Evolutionary conservation across 2,113 vertebrate species (phyloP).

Genomic region (Halcyon malimbica): DNA sequence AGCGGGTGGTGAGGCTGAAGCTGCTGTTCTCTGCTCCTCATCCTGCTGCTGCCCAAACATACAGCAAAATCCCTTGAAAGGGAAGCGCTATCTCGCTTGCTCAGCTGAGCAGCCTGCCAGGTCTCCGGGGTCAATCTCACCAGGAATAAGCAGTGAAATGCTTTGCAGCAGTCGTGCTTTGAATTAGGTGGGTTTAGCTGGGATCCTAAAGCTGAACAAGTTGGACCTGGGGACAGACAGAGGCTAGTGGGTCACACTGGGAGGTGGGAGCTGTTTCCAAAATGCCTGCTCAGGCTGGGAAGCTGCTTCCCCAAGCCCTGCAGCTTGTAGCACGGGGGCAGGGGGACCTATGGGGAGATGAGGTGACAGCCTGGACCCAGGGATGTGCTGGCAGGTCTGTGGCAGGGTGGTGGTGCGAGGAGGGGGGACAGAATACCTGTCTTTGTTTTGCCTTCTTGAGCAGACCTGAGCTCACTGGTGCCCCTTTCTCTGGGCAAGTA

Average conservation of each 20-base stretch:
- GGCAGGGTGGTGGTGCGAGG: neutral
- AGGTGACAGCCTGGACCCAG: rapidly evolving
- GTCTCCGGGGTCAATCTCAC: neutral
- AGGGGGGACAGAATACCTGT: neutral
- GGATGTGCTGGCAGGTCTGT: neutral
- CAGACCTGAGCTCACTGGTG: neutral
- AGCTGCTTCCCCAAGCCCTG: neutral
- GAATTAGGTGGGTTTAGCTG: neutral
- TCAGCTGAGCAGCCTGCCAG: neutral
- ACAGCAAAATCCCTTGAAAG: constrained; percentile 37
- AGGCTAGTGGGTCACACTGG: rapidly evolving
- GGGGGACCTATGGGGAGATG: neutral
- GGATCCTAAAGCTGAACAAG: neutral
- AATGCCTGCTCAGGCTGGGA: neutral
- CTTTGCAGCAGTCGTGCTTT: neutral
- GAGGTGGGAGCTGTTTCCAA: neutral
- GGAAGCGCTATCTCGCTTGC: neutral
- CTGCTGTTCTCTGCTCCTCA: neutral
- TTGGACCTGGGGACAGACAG: neutral
- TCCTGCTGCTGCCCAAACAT: neutral
- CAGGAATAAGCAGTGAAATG: neutral
- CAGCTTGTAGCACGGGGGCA: neutral
- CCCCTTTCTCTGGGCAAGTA: neutral
- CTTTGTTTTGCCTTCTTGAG: neutral
- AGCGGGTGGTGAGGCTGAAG: neutral